Evolutionary conservation across 2,113 vertebrate species (phyloP).

Genomic region (Phycodurus eques): DNA sequence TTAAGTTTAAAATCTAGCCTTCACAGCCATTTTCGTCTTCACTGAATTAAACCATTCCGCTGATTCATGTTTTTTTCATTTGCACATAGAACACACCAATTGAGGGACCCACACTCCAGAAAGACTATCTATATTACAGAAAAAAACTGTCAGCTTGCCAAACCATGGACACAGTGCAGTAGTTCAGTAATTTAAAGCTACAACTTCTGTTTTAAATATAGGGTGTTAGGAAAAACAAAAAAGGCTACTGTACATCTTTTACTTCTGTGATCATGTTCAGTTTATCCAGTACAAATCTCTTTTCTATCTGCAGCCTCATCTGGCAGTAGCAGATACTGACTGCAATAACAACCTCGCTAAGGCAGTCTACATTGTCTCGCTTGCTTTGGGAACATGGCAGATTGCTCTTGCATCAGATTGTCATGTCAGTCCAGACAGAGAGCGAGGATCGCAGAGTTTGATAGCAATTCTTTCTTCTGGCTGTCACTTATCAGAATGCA

Average conservation of each 20-base stretch:
- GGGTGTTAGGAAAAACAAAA: background rate
- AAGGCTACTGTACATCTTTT: background rate
- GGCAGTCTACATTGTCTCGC: constrained; percentile 47
- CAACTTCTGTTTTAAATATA: background rate
- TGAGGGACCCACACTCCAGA: background rate
- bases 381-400: constrained; percentile 48
- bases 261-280: constrained; percentile 14
- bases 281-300: constrained; percentile 33
- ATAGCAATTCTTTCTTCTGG: constrained; percentile 27
- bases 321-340: constrained; percentile 52
- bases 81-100: background rate
- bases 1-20: no score
- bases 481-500: constrained; percentile 28
- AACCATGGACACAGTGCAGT: no score
- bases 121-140: background rate
- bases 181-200: background rate
- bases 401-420: constrained; percentile 41
- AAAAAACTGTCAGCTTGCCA: background rate
- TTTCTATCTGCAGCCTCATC: constrained; percentile 46
- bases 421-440: constrained; percentile 44
- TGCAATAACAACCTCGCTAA: constrained; percentile 45
- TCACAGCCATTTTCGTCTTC: background rate
- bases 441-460: constrained; percentile 29
- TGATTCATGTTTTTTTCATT: background rate
- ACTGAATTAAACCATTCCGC: background rate